Evolutionary conservation across 2,888 invertebrate genomes (phyloP), one percentile per base, ranked within the genome.

Genomic region (Andrena bucephala): DNA sequence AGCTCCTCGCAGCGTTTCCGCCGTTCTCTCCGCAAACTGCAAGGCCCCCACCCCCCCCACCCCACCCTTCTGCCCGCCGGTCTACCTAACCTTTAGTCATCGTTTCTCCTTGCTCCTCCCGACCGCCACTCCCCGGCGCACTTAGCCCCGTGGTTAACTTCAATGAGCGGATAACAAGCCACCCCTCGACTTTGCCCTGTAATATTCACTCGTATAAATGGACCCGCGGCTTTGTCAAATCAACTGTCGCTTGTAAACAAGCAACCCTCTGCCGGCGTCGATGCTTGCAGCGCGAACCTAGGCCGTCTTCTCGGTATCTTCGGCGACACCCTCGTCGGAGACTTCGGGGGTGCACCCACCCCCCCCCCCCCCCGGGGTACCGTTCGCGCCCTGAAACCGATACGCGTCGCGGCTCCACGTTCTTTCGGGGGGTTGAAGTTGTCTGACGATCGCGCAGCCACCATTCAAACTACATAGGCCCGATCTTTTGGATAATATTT

Each of bases 161-260:
- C 94, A 94, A 94, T 93, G 93, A 94, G 93, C 93, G 92, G 93
- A 93, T 94, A 94, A 93, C 94, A 93, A 94, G 93, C 92, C 92
- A 91, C 92, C 92, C 93, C 92, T 92, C 90, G 89, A 92, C 89
- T 89, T 87, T 87, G 89, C 91, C 91, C 92, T 93, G 93, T 93
- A 93, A 93, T 93, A 93, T 93, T 93, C 91, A 89, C 92, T 93
- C 91, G 91, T 91, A 92, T 93, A 93, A 93, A 93, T 93, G 93
- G 93, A 93, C 92, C 89, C 90, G 91, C 89, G 92, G 93, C 93
- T 94, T 94, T 94, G 93, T 93, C 93, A 94, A 94, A 94, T 94
- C 93, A 93, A 92, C 92, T 89, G 90, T 89, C 93, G 91, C 89
- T 94, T 93, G 93, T 92, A 91, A 91, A 91, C 90, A 90, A 91